These are phyloP conservation scores for Beaufortia kweichowensis DNA, from an alignment of 2,113 vertebrate species.

Conservation along the genomic window DNA sequence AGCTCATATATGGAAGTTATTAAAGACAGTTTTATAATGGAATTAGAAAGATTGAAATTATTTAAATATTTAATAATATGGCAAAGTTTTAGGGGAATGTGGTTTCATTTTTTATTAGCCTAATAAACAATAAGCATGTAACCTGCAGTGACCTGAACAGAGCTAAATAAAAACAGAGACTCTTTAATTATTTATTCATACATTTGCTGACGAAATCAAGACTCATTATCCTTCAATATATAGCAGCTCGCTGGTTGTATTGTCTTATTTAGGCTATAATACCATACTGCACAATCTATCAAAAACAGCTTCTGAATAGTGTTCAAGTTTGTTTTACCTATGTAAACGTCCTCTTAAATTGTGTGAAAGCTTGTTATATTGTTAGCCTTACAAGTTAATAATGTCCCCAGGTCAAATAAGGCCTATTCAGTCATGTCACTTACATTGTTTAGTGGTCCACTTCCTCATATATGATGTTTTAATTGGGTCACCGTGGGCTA, in stretches of 20 bases:
- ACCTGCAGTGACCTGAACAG: slow-evolving; percentile 1
- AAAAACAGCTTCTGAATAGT: too few relatives aligned
- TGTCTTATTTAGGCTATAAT: background rate
- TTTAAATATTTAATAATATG: background rate
- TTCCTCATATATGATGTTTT: slow-evolving; percentile 36
- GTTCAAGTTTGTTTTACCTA: too few relatives aligned
- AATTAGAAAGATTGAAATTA: background rate
- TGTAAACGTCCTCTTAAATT: background rate
- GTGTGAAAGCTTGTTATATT: background rate
- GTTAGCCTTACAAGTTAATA: background rate
- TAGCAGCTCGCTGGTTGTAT: background rate
- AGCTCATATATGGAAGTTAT: background rate
- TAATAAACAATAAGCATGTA: background rate
- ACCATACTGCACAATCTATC: background rate
- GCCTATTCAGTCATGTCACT: background rate
- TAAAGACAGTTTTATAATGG: background rate
- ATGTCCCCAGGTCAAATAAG: slow-evolving; percentile 2
- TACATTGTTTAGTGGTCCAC: slow-evolving; percentile 10
- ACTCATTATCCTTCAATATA: background rate
- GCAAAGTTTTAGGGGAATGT: background rate
- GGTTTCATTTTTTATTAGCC: slow-evolving; percentile 5
- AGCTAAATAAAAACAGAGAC: slow-evolving; percentile 3
- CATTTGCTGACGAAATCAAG: slow-evolving; percentile 7
- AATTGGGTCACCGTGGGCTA: slow-evolving; percentile 48
- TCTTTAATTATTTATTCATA: slow-evolving; percentile 6